Conservation (phyloP, 2,113 vertebrate genomes). For the Muntiacus muntjak region DNA sequence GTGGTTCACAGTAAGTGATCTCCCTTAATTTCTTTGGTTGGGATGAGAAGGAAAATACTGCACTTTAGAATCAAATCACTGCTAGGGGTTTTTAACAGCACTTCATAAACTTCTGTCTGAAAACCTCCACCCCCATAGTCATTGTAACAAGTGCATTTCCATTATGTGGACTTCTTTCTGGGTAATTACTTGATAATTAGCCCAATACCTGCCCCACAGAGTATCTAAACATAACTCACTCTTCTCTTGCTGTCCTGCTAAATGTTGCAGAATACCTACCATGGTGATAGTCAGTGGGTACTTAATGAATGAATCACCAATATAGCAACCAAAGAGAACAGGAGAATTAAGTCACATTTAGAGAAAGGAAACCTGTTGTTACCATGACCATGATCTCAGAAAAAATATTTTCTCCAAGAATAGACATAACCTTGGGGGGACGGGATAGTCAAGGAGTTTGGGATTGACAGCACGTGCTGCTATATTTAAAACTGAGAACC, state of each 20-base stretch:
- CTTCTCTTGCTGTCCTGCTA: background rate
- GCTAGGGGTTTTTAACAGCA: constrained; percentile 51
- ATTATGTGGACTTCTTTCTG: background rate
- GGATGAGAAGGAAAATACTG: constrained; percentile 38
- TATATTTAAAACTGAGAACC: background rate
- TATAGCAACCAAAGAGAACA: background rate
- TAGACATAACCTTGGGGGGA: background rate
- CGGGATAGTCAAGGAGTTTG: background rate
- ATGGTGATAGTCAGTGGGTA: background rate
- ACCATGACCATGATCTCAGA: background rate
- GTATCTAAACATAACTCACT: background rate
- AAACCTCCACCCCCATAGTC: background rate
- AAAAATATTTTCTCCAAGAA: constrained; percentile 1
- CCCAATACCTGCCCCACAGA: background rate
- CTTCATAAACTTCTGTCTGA: constrained; percentile 20
- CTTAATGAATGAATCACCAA: background rate
- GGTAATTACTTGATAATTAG: constrained; percentile 5
- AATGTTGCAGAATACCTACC: background rate
- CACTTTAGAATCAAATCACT: constrained; percentile 40
- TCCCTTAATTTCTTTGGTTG: constrained; percentile 24
- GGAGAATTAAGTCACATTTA: background rate
- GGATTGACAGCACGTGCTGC: background rate
- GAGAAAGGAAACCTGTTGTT: background rate
- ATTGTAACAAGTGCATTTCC: background rate
- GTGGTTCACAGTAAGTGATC: constrained; percentile 39